Base-by-base conservation (phyloP, 2,888 invertebrate species). In the Callimorpha dominula region DNA sequence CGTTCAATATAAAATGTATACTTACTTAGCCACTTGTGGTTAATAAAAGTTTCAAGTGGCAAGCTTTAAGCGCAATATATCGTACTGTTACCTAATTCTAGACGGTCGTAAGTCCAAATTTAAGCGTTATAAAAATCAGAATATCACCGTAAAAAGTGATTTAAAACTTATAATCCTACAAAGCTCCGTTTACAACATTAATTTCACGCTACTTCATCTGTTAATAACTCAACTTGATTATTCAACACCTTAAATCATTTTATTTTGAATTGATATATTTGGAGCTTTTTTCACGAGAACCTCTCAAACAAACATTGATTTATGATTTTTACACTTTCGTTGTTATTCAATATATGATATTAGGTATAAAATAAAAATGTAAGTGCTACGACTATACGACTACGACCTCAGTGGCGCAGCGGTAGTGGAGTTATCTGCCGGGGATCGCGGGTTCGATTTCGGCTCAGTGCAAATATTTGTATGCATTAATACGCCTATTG, bases 141-240 rank as follows among this genome's bases (percentile, higher is more conserved):
- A 31, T 31, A 31, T 31, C 31, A 31, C 31, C 14, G 14, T 50
- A 2, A 46, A 46, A 46, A 46, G 46, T 46, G 46, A 46, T 46
- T 46, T 50, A 31, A 31, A 31, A 31, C 1, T 31, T 7, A 7
- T 54, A 7, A 54, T n/a, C 4, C n/a, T 54, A n/a, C 12, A 20
- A 20, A 20, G 5, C 20, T 20, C 20, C 20, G 57, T 20, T 57
- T 20, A 11, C 20, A 12, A 20, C 12, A 57, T 20, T 57, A 57
- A 57, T 57, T 57, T 57, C 20, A 57, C 20, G 57, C 57, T n/a
- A 57, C 20, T 57, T 5, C 17, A 57, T 20, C 11, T 20, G 20
- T 57, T 57, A 20, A 57, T 57, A 57, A 12, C 54, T 54, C 11
- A n/a, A 20, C 20, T 57, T 57, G 54, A 70, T 72, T 71, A 68